phyloP scores from a whole-genome alignment of 2,113 vertebrate genomes.

The Rattus norvegicus region GRCr8 NC_086022.1:19863001-19863500 shows the following conservation, averaged over 20 bases:
- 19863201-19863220: constrained; percentile 61
- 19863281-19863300: constrained; percentile 55
- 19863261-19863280: constrained; percentile 66
- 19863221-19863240: constrained; percentile 49
- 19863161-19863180: constrained; percentile 37
- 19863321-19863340: constrained; percentile 55
- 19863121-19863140: constrained; percentile 36
- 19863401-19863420: background rate
- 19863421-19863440: constrained; percentile 6
- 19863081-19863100: background rate
- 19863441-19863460: constrained; percentile 40
- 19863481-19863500: constrained; percentile 51
- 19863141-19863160: constrained; percentile 43
- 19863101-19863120: constrained; percentile 1
- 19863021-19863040: background rate
- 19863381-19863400: background rate
- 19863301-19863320: constrained; percentile 56
- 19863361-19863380: constrained; percentile 40
- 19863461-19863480: constrained; percentile 50
- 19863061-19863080: background rate
- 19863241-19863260: constrained; percentile 52
- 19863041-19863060: background rate
- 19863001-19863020: background rate
- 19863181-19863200: constrained; percentile 52
- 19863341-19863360: constrained; percentile 40